Evolutionary conservation across 2,888 invertebrate species (phyloP), one percentile per base, ranked within the genome.

Genomic region (Polyommatus iphigenia): DNA sequence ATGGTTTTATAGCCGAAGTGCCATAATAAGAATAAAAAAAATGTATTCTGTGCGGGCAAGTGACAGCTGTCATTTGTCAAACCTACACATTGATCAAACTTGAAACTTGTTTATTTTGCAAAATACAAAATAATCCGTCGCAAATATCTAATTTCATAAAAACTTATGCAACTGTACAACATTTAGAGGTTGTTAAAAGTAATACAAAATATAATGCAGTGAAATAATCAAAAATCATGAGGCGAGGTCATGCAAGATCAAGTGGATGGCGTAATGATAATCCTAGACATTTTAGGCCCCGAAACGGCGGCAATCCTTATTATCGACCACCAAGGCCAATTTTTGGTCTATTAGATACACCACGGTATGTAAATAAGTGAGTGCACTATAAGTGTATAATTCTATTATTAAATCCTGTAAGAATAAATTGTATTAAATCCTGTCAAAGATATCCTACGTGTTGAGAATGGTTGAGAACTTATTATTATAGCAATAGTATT

Each of bases 241-340:
- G 93, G 83, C 92, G 94, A 91, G 93, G 93, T 92, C 93, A 92
- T 85, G 83, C 88, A 82, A 87, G 89, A 83, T 86, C 87, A 82
- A 89, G 91, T 81, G 90, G 91, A 85, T 93, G 94, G 94, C 88
- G 92, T 85, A 89, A 84, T 85, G 93, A 93, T 83, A 89, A 89
- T 87, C 88, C 86, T 57, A 89, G 92, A 83, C 87, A 90, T 86
- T 93, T 89, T 81, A 90, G 91, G 82, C 89, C 92, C 79, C 88
- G 92, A 85, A 85, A 85, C 81, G 87, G 87, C 78, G 89, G 88
- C 54, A 83, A 86, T 78, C 87, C 87, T 13, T 88, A 88, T 82
- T 93, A 86, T 82, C 88, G 92, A 82, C 85, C 88, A 32, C 83
- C 87, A 24, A 88, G 89, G 75, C 75, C 54, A 81, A 82, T 73